A percentile compares a stretch with the other conserved stretches of the same genome.
These are phyloP conservation scores for Pristionchus arcanus DNA, from an alignment of 2,888 invertebrate genomes.

Conservation along the genomic window DNA sequence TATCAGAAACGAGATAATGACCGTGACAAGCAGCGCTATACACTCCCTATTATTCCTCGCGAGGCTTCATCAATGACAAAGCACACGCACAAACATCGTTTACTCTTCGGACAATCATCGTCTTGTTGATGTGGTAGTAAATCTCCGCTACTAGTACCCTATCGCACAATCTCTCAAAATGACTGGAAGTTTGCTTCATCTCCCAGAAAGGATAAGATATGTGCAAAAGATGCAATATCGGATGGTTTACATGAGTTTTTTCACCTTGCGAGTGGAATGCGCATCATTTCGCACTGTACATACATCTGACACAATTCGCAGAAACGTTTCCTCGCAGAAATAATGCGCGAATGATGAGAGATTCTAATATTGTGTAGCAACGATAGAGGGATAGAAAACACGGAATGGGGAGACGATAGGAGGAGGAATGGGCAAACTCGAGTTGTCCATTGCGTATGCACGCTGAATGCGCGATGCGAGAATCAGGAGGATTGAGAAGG, in stretches of 20 bases:
- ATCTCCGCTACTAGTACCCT: neutral
- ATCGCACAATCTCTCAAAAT: neutral
- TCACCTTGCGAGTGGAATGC: too few relatives aligned
- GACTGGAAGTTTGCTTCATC: too few relatives aligned
- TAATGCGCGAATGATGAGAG: neutral
- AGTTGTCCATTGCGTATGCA: neutral
- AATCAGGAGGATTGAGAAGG: neutral
- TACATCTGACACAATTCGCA: neutral
- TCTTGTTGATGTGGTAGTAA: neutral
- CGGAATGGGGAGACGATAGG: neutral
- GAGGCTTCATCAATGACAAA: neutral
- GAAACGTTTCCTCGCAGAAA: neutral
- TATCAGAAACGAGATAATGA: neutral
- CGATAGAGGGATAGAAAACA: too few relatives aligned
- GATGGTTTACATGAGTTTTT: too few relatives aligned
- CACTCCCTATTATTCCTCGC: neutral
- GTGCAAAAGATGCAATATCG: too few relatives aligned
- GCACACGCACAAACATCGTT: neutral
- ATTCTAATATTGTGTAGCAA: neutral
- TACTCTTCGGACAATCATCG: neutral
- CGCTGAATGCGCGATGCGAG: neutral
- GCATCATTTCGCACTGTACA: neutral
- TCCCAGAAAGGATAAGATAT: too few relatives aligned
- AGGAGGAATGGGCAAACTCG: neutral
- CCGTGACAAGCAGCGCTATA: neutral